Percentiles rank a stretch among this genome's conserved stretches.
These are phyloP conservation scores for Hypothenemus hampei DNA, from an alignment of 1,140 invertebrate genomes.

Conservation along the genomic window DNA sequence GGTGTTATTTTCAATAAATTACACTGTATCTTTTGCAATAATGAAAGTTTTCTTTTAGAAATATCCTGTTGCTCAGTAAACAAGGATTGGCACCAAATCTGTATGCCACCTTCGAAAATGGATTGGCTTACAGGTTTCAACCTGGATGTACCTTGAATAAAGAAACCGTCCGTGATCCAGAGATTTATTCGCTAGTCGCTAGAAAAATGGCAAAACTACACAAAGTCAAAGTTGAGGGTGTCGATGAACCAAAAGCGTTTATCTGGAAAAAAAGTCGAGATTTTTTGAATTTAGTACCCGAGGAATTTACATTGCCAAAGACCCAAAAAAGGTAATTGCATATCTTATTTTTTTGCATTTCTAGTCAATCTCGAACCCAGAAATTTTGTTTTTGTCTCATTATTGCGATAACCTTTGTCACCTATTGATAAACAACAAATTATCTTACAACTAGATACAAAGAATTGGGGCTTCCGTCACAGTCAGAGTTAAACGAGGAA, in stretches of 20 bases:
- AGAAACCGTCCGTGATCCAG: constrained; percentile 61
- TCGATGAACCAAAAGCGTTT: constrained; percentile 50
- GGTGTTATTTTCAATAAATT: too few relatives aligned
- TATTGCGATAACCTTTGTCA: too few relatives aligned
- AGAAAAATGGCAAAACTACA: constrained; percentile 78
- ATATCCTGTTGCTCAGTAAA: constrained; percentile 63
- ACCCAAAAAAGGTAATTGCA: constrained; percentile 58
- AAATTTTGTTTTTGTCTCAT: too few relatives aligned
- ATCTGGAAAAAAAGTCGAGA: constrained; percentile 71
- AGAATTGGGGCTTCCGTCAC: constrained; percentile 47
- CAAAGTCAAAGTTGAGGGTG: constrained; percentile 50
- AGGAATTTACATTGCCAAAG: constrained; percentile 53
- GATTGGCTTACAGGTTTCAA: constrained; percentile 88
- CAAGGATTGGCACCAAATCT: constrained; percentile 77
- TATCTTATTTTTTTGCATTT: not conserved
- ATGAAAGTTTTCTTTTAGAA: constrained; percentile 51
- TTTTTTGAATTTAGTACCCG: constrained; percentile 69
- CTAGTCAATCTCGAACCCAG: not conserved
- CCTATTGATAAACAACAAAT: not conserved
- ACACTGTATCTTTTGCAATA: too few relatives aligned
- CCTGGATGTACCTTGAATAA: constrained; percentile 73
- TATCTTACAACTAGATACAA: constrained; percentile 46
- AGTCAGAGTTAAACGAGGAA: constrained; percentile 64
- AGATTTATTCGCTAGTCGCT: constrained; percentile 72
- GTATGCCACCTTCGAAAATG: constrained; percentile 91